phyloP scores from a whole-genome alignment of 2,797 vertebrate genomes.

The Coreius guichenoti region DNA sequence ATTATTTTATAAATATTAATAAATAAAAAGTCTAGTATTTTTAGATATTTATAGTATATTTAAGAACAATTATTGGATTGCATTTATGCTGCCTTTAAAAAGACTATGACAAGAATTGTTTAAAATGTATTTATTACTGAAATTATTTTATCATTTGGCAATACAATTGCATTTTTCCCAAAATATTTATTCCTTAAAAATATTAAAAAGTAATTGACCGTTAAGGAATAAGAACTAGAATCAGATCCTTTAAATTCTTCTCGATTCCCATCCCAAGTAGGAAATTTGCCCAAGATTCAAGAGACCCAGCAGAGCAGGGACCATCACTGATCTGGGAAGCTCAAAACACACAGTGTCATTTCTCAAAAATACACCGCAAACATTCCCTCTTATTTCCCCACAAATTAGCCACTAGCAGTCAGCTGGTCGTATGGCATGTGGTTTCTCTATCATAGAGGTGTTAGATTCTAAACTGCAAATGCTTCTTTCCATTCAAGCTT shows the following conservation, averaged over 20 bases:
- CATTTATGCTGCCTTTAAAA: not conserved
- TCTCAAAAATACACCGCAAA: not conserved
- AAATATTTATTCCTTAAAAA: not conserved
- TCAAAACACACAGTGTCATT: not conserved
- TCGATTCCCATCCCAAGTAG: not conserved
- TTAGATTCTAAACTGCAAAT: conserved; percentile 28
- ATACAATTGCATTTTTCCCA: not conserved
- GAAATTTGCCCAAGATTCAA: not conserved
- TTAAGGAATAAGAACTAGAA: not conserved
- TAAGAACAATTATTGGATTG: not conserved
- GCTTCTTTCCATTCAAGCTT: conserved; percentile 27
- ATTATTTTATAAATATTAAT: conserved; percentile 5
- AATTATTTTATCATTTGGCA: not conserved
- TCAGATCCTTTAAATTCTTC: not conserved
- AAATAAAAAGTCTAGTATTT: not conserved
- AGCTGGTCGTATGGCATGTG: not conserved
- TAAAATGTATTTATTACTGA: not conserved
- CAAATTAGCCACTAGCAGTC: not conserved
- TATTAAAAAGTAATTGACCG: not conserved
- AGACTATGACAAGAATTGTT: not conserved
- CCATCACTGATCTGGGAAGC: not conserved
- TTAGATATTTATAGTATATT: not conserved
- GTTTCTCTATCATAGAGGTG: conserved; percentile 9
- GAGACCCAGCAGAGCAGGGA: not conserved
- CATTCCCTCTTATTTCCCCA: not conserved